Base-by-base conservation (phyloP, 1,140 invertebrate species). In the Drosophila pallidifrons region DNA sequence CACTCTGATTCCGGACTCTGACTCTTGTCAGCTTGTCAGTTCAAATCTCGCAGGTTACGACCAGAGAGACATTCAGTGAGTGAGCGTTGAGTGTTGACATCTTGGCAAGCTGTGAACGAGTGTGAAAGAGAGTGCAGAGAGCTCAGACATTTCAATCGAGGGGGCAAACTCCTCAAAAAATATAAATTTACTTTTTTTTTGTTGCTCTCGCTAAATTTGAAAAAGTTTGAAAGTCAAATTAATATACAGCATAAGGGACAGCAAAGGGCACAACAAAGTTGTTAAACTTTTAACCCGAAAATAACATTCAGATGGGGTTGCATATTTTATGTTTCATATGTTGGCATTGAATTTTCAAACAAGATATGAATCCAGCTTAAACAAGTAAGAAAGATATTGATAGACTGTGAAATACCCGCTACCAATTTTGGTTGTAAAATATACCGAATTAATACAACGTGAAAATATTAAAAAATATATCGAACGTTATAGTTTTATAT, bases 161-260 rank as follows among this genome's bases (percentile, higher is more conserved):
- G 20, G 20, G 3, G 20, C 20, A 25, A 25, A 25, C 20, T 25
- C 32, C 32, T 32, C 32, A 30, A 30, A 6, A n/a, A 30, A 11
- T 20, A 13, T 52, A 54, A 15, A 32, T 25, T n/a, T 51, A 0
- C 7, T 7, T 7, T 32, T 5, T 8, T 32, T 32, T 32, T 32
- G 1, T 32, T 8, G 32, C 8, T 32, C 5, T 11, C 25, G n/a
- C 11, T 4, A 32, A 52, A 52, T 55, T 55, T 55, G 25, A 38
- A 55, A 55, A 55, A 55, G 32, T 55, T 55, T 55, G 13, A 15
- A 35, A 38, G 13, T 55, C 32, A 55, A 55, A 55, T 38, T 38
- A 55, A 38, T 38, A 38, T 10, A 38, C 13, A 38, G 28, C 30
- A 13, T 13, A 15, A 28, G 51, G 8, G 30, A 16, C 5, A 25